Percentiles rank a stretch among this genome's conserved stretches.
Conservation (phyloP, 1,140 invertebrate species). For the Drosophila persimilis region DNA sequence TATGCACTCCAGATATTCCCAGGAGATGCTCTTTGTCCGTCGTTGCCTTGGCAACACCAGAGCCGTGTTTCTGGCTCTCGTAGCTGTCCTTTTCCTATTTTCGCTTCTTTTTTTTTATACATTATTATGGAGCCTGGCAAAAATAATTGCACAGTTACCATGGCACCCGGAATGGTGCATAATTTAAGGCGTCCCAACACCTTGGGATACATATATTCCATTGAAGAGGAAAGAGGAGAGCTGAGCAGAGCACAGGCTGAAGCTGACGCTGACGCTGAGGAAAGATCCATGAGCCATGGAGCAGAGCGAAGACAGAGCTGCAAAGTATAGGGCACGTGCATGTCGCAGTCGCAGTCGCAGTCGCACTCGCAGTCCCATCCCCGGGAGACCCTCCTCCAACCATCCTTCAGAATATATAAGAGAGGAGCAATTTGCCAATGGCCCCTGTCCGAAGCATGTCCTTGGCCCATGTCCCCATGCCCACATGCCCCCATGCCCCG, state of each 20-base stretch:
- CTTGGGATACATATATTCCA: conserved; percentile 22
- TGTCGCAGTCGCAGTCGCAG: conserved; percentile 43
- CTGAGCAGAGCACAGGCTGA: background rate
- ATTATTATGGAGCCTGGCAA: conserved; percentile 42
- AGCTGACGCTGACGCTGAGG: conserved; percentile 1
- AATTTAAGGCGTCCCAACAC: conserved; percentile 44
- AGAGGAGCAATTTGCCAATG: conserved; percentile 38
- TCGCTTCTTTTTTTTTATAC: conserved; percentile 4
- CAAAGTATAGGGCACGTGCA: conserved; percentile 48
- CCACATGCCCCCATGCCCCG: too few species aligned
- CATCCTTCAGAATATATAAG: conserved; percentile 16
- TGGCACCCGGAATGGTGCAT: conserved; percentile 44
- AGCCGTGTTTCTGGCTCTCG: conserved; percentile 5
- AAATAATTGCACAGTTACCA: conserved; percentile 77
- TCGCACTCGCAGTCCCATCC: background rate
- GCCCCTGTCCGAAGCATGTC: conserved; percentile 51
- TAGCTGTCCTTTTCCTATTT: too few species aligned
- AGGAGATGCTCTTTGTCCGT: conserved; percentile 41
- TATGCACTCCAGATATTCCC: conserved; percentile 53
- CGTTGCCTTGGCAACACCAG: conserved; percentile 19
- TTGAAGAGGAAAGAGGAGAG: background rate
- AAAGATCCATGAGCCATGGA: background rate
- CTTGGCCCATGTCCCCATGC: conserved; percentile 25
- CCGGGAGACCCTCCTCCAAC: too few species aligned
- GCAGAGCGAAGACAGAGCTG: conserved; percentile 1